phyloP scores from a whole-genome alignment of 2,113 vertebrate species.

The Colistium nudipinnis region DNA sequence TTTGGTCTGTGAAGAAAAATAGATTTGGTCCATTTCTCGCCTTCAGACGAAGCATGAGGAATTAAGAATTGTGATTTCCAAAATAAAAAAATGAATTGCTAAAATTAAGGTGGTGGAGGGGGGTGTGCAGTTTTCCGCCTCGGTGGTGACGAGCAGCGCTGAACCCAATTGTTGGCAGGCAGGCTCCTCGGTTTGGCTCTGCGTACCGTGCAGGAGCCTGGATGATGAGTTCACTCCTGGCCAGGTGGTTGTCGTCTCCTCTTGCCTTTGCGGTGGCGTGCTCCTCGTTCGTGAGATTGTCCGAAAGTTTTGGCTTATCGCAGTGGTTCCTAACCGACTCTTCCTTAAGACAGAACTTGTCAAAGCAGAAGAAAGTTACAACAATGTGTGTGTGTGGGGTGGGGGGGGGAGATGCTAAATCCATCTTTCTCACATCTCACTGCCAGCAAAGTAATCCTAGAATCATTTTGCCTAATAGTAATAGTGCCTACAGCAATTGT shows the following conservation, averaged over 20 bases:
- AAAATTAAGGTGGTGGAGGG: too few species aligned
- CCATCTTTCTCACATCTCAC: slow-evolving; percentile 5
- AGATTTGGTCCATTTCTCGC: too few species aligned
- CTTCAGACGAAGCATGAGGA: too few species aligned
- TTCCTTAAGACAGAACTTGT: slow-evolving; percentile 6
- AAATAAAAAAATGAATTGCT: too few species aligned
- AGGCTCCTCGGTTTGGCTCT: slow-evolving; percentile 19
- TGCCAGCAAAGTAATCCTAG: slow-evolving; percentile 18
- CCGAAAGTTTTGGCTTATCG: slow-evolving; percentile 14
- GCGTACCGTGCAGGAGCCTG: slow-evolving; percentile 11
- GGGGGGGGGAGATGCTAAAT: slow-evolving; percentile 23
- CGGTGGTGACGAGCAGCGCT: not conserved
- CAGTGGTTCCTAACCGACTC: not conserved
- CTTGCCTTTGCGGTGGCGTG: not conserved
- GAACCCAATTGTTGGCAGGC: slow-evolving; percentile 19
- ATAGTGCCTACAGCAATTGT: slow-evolving; percentile 25
- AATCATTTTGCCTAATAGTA: slow-evolving; percentile 32
- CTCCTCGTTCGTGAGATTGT: slow-evolving; percentile 3
- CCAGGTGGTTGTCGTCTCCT: slow-evolving; percentile 46
- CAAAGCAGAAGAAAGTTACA: not conserved
- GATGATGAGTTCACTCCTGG: slow-evolving; percentile 42
- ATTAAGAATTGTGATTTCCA: too few species aligned
- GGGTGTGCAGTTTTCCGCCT: too few species aligned
- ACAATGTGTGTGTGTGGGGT: too few species aligned
- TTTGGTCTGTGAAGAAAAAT: too few species aligned